Base-by-base conservation (phyloP, 1,140 invertebrate species). In the Bathynomus jamesi region DNA sequence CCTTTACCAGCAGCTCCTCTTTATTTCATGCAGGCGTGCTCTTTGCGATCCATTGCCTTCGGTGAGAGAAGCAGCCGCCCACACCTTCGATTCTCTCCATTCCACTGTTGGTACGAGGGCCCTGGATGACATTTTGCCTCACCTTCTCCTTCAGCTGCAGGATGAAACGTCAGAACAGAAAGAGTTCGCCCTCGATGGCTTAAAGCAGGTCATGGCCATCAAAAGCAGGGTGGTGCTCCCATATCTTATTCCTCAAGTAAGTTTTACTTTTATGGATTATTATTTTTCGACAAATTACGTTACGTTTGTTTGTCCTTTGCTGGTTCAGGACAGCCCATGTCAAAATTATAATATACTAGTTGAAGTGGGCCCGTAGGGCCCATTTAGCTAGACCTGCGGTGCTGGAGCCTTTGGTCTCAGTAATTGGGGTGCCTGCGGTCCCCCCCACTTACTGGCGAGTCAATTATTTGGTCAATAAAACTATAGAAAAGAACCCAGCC, bases 1-100 rank as follows among this genome's bases (percentile, higher is more conserved):
- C n/a, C n/a, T n/a, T n/a, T n/a, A n/a, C n/a, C n/a, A n/a, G n/a
- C n/a, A n/a, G 21, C 68, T 65, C 63, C 21, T 24, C 7, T 28
- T 60, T 65, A 67, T 71, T 76, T 69, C 62, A 79, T 81, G 63
- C 73, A 86, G 92, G 72, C 92, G 91, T 84, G 95, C 96, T 3
- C 84, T 99, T 24, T 94, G 92, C 79, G 96, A 99, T 87, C 91
- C 93, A 0, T 81, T 96, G 73, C 90, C 93, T 2, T 92, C 96
- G 84, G 96, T 99, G 8, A 85, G 97, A 63, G 86, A 91, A 82
- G 95, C 96, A 25, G 96, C 96, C 5, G 96, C 96, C 7, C 91
- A 93, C 79, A 97, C 96, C 0, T 99, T 99, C 83, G 95, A 98
- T 79, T 93, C 91, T 79, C 86, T 99, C 53, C 95, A 99, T 85